Evolutionary conservation across 1,140 invertebrate genomes (phyloP), one percentile per base, ranked within the genome.

Genomic region (Drosophila teissieri): DNA sequence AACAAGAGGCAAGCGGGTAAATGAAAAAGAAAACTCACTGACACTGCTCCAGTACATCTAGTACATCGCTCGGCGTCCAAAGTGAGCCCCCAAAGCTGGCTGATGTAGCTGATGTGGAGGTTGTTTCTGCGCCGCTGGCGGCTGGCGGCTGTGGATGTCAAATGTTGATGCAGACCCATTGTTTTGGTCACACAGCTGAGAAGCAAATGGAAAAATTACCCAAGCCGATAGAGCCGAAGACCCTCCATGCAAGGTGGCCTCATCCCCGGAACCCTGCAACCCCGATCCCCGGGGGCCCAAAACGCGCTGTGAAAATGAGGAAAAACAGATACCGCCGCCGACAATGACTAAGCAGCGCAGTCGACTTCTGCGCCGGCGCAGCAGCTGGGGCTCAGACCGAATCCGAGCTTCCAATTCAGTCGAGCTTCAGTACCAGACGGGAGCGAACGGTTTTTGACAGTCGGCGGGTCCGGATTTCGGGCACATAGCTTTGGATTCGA

Each of bases 161-260:
- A 39, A 15, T 42, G 51, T 69, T 53, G 36, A 15, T 40, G 52
- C 39, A 80, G 57, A 46, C 57, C 82, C 83, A 86, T 86, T 86
- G 82, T 86, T 86, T 86, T 88, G 84, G 82, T 79, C 83, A 73
- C 78, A 86, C 82, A 86, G 82, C 82, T 86, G 82, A 86, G 82
- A 82, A 84, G 69, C 80, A 63, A 53, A 77, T 72, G 81, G 84
- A 77, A 82, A 88, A 88, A 88, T 88, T 88, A 88, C 83, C 80
- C 83, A 88, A 76, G 73, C 69, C 62, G 48, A 63, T 19, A 31
- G 22, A 80, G 80, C 80, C 80, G 61, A 83, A 78, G 63, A 76
- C 73, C 73, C 54, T 75, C 49, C 54, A 61, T 68, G 84, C 84
- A 88, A 89, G 83, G 83, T 88, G 83, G 83, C 76, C 54, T 63